Percentiles rank a stretch among this genome's conserved stretches.
Evolutionary conservation across 2,888 invertebrate genomes (phyloP).

Genomic region (Sepiola atlantica): DNA sequence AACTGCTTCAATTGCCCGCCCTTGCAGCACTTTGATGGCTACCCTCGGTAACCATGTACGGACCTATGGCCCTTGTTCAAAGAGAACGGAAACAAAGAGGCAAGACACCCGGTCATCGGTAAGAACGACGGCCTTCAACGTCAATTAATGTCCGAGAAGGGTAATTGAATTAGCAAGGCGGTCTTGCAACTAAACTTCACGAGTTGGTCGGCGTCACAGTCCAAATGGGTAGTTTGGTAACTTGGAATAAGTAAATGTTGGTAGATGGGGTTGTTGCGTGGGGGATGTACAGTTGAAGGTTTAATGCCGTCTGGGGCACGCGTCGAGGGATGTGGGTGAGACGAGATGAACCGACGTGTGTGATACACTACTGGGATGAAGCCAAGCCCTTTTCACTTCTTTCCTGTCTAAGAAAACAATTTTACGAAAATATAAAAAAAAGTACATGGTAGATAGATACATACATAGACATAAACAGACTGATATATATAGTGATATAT

Average conservation of each 20-base stretch:
- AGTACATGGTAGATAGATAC: not conserved
- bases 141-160: not conserved
- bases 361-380: not conserved
- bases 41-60: not conserved
- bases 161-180: not conserved
- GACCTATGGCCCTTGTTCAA: not conserved
- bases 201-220: not conserved
- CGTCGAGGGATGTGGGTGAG: not conserved
- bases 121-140: not conserved
- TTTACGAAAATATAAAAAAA: not conserved
- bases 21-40: not conserved
- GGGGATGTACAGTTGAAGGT: not conserved
- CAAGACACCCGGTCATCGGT: not conserved
- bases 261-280: not conserved
- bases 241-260: not conserved
- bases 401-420: not conserved
- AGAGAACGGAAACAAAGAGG: not conserved
- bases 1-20: not conserved
- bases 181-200: not conserved
- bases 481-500: no score
- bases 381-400: not conserved
- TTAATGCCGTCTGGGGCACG: slow-evolving; percentile 1
- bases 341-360: not conserved
- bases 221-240: not conserved
- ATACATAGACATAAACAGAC: not conserved